Evolutionary conservation across 2,888 invertebrate genomes (phyloP), one percentile per base, ranked within the genome.

Genomic region (Prosopocoilus inquinatus): DNA sequence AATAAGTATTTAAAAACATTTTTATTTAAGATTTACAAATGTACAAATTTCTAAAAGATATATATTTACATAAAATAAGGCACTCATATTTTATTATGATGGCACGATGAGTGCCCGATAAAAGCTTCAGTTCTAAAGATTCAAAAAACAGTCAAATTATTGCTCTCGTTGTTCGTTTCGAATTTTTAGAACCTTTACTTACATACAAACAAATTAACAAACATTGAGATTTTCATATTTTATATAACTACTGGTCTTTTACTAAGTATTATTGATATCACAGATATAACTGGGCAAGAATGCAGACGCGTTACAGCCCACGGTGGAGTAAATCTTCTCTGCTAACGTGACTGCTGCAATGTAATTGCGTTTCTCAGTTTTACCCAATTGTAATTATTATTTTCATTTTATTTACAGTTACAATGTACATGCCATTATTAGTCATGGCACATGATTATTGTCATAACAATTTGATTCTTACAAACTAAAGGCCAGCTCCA

Each of bases 281-380:
- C 76, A 76, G 76, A 72, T 62, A 68, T 55, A 55, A 61, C 64
- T 69, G 75, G 75, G 75, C 74, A 75, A 75, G 75, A 74, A 33
- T 28, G 20, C 20, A n/a, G n/a, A n/a, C n/a, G n/a, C n/a, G n/a
- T n/a, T n/a, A n/a, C n/a, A 28, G 20, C 20, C 20, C 20, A 28
- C 20, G 20, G 7, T 28, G 20, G 2, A 28, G 20, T 28, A 7
- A 7, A 28, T 28, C 20, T 28, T 28, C 20, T 28, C 20, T 28
- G 20, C 20, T 20, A 20, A 20, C 20, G 20, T 20, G 20, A 20
- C 20, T 20, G 20, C 20, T 28, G 7, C 20, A 3, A 28, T 7
- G 20, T 28, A 16, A 16, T 50, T 49, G 44, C 38, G 47, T 33
- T 50, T 57, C 57, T 50, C 20, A 51, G 49, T 48, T 53, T 50